Evolutionary conservation across 92 coral and sea anemone species (phyloP).

Genomic region (Ricordea florida): DNA sequence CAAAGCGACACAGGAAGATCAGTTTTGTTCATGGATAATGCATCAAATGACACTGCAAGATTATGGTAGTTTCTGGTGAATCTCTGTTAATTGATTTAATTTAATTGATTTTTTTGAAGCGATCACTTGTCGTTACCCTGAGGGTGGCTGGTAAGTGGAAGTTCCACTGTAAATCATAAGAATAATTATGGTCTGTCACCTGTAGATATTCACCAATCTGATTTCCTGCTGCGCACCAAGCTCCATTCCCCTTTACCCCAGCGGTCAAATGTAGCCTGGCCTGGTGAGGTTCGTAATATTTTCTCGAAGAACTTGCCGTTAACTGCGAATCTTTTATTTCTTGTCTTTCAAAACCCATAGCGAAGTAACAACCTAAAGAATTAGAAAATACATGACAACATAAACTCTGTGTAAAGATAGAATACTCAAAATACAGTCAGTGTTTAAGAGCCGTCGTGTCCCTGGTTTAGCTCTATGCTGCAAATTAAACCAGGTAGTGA

Average conservation of each 20-base stretch:
- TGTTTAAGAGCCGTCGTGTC: too few species aligned
- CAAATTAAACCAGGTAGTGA: too few species aligned
- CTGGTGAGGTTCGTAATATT: constrained; percentile 52
- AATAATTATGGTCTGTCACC: constrained; percentile 54
- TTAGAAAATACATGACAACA: not conserved
- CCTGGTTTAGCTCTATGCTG: too few species aligned
- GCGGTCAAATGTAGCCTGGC: constrained; percentile 74
- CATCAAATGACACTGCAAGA: too few species aligned
- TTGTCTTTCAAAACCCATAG: constrained; percentile 64
- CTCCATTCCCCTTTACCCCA: constrained; percentile 55
- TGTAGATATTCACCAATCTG: constrained; percentile 55
- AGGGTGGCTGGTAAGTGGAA: too few species aligned
- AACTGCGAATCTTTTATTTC: constrained; percentile 46
- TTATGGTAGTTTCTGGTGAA: too few species aligned
- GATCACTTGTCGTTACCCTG: not conserved
- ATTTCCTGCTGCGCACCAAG: constrained; percentile 66
- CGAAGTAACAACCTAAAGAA: constrained; percentile 55
- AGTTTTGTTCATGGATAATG: too few species aligned
- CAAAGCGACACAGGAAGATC: too few species aligned
- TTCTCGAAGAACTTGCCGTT: constrained; percentile 53
- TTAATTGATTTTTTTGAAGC: too few species aligned
- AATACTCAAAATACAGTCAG: too few species aligned
- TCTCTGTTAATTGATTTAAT: too few species aligned
- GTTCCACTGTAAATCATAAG: not conserved
- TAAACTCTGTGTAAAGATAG: not conserved